Conservation (phyloP, 2,113 vertebrate genomes). For the Crotalus tigris region DNA sequence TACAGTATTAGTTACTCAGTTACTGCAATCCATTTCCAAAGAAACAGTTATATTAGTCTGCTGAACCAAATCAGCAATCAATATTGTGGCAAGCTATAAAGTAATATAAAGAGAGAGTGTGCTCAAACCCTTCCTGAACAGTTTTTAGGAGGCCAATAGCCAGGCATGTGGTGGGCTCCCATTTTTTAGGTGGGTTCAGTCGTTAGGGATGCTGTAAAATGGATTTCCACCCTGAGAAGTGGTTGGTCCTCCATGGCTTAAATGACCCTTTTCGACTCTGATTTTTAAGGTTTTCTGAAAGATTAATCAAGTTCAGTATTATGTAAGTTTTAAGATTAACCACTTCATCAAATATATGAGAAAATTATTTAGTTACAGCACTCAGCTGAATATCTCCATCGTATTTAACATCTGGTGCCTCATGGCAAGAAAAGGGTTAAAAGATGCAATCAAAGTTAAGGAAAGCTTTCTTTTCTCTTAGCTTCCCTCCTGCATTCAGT, state of each 20-base stretch:
- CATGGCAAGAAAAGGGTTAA: constrained; percentile 35
- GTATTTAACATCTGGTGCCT: background rate
- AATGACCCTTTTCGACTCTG: background rate
- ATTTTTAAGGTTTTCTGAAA: background rate
- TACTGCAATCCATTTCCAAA: background rate
- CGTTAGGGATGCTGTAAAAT: background rate
- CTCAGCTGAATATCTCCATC: background rate
- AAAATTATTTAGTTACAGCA: background rate
- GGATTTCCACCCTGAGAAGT: background rate
- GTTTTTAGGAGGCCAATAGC: background rate
- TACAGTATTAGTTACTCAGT: background rate
- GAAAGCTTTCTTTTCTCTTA: constrained; percentile 20
- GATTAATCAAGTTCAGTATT: background rate
- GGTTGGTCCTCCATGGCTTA: background rate
- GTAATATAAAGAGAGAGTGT: background rate
- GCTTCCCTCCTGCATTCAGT: background rate
- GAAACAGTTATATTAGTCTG: background rate
- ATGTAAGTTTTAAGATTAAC: background rate
- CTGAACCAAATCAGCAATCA: background rate
- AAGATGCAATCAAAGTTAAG: constrained; percentile 23
- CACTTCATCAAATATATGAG: background rate
- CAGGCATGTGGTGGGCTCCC: background rate
- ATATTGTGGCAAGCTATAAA: background rate
- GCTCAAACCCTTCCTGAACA: background rate
- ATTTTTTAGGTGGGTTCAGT: background rate